Conservation (phyloP, 2,888 invertebrate genomes). For the Nowickia ferox region DNA sequence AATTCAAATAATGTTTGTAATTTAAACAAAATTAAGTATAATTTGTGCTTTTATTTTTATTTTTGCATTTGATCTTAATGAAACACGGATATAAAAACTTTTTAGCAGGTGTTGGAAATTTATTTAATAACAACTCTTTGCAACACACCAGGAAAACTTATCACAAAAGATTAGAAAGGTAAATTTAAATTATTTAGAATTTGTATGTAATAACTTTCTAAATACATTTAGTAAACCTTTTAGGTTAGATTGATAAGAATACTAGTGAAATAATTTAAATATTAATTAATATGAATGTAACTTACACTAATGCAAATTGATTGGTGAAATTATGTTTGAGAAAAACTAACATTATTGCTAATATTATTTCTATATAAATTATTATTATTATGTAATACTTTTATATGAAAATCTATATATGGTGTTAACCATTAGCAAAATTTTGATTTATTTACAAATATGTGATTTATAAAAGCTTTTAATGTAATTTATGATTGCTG, state of each 20-base stretch:
- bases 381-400: background rate
- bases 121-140: background rate
- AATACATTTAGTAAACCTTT: background rate
- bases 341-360: background rate
- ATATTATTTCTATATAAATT: background rate
- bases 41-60: background rate
- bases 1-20: background rate
- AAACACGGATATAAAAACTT: conserved; percentile 43
- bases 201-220: conserved; percentile 26
- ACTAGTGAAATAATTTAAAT: background rate
- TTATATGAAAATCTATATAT: too few relatives aligned
- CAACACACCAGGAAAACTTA: background rate
- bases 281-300: background rate
- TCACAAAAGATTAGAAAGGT: conserved; percentile 32
- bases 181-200: background rate
- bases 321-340: background rate
- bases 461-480: background rate
- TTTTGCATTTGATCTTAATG: background rate
- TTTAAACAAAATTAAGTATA: background rate
- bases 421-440: background rate
- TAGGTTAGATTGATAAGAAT: background rate
- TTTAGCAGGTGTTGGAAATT: conserved; percentile 44
- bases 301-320: background rate
- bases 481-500: conserved; percentile 20
- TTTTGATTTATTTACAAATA: background rate